Base-by-base conservation (phyloP, 2,888 invertebrate species). In the Hoplodrina blanda region DNA sequence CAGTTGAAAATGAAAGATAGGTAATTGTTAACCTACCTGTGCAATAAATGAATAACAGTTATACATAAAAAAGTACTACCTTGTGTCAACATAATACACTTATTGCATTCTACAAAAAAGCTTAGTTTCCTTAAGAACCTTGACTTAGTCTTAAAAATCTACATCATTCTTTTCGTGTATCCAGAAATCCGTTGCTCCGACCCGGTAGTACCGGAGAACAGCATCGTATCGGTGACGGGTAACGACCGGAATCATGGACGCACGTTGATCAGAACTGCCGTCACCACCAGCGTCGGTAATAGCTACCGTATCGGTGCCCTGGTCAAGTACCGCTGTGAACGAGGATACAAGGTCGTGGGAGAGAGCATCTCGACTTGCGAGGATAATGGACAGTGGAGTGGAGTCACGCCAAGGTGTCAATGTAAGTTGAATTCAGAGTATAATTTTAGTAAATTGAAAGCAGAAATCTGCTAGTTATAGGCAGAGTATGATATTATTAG, bases 181-280 rank as follows among this genome's bases (percentile, higher is more conserved):
- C 0, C 91, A 98, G 98, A 99, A 96, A 98, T 99, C 80, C 97
- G 99, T 65, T 99, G 99, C 87, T 96, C 97, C 0, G 98, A 98
- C 86, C 99, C 99, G 0, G 94, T 97, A 4, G 95, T 98, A 41
- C 98, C 99, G 0, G 97, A 98, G 41, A 98, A 98, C 90, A 98
- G 98, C 78, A 98, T 98, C 30, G 96, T 98, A 0, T 98, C 98
- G 0, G 98, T 99, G 46, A 98, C 98, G 0, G 98, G 98, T 63
- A 99, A 99, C 89, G 99, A 99, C 90, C 96, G 99, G 62, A 98
- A 98, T 97, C 98, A 98, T 88, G 98, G 98, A 0, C 96, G 98
- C 37, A 98, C 98, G 0, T 93, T 98, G 20, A 98, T 98, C 79
- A 96, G 98, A 53, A 98, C 98, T 0, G 97, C 53, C 0, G 98